Evolutionary conservation across 2,113 vertebrate genomes (phyloP), one percentile per base, ranked within the genome.

Genomic region (Camarhynchus parvulus): DNA sequence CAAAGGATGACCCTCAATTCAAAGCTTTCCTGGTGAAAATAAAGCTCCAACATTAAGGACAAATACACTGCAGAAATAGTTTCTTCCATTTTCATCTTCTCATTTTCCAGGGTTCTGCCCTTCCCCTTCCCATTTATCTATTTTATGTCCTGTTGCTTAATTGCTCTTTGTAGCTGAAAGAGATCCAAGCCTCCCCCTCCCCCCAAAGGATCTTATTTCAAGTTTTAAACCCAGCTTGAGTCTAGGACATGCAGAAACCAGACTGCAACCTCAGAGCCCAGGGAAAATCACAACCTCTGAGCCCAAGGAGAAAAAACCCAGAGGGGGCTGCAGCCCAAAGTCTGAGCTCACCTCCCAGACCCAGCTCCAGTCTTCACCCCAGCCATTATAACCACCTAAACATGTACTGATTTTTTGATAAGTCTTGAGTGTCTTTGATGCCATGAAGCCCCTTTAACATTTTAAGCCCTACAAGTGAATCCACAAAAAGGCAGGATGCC

Each of bases 101-200:
- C 72, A 30, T 49, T 55, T 59, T 56, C 81, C 92, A 77, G 76
- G 69, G 81, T 35, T 41, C 62, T 75, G 78, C 85, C 13, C 6
- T 59, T 84, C 86, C 89, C 89, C 53, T 94, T 91, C 89, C 92
- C 88, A 78, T 92, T 80, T 82, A 83, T 96, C 95, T 87, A 89
- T 83, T 90, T 95, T 76, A 94, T 68, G 77, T 91, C 87, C 84
- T 59, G 50, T 83, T 92, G 86, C 79, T 93, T 96, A 96, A 95
- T 94, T 93, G 92, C 80, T 92, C 79, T 90, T 90, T 85, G 90
- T 64, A 88, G 90, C 85, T 42, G 61, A 72, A 63, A 66, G 85
- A 78, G 87, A 77, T 68, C 87, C 70, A 41, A 92, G 77, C 53
- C 77, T 85, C 30, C 80, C 94, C 94, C 89, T 84, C 95, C 89